Conservation (phyloP, 2,888 invertebrate genomes). For the Thyatira batis region DNA sequence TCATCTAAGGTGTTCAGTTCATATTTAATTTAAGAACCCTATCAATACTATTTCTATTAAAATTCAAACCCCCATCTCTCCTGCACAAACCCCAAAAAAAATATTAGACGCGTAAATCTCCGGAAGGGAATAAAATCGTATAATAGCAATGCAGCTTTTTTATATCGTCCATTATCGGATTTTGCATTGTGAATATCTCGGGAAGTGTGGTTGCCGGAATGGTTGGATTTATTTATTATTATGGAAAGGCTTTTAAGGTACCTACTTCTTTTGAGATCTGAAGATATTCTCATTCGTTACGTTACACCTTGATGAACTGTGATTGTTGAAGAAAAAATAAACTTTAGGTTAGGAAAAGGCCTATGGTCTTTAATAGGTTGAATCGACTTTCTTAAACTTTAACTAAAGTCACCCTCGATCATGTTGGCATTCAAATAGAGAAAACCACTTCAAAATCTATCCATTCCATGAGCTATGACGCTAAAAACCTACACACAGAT, state of each 20-base stretch:
- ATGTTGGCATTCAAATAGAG: no score
- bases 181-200: conserved; percentile 2
- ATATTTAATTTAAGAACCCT: no score
- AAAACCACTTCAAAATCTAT: no score
- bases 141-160: not conserved
- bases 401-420: no score
- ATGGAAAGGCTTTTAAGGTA: not conserved
- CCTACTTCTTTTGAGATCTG: not conserved
- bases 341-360: no score
- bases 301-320: not conserved
- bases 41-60: not conserved
- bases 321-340: not conserved
- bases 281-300: not conserved
- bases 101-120: conserved; percentile 1
- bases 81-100: not conserved
- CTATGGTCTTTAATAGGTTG: no score
- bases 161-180: conserved; percentile 2
- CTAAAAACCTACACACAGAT: no score
- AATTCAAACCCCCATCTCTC: not conserved
- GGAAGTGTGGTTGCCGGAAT: not conserved
- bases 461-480: no score
- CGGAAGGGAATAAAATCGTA: not conserved
- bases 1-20: no score
- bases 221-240: not conserved
- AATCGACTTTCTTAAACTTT: no score